Conservation (phyloP, 2,888 invertebrate species). For the Chloroclysta siterata region DNA sequence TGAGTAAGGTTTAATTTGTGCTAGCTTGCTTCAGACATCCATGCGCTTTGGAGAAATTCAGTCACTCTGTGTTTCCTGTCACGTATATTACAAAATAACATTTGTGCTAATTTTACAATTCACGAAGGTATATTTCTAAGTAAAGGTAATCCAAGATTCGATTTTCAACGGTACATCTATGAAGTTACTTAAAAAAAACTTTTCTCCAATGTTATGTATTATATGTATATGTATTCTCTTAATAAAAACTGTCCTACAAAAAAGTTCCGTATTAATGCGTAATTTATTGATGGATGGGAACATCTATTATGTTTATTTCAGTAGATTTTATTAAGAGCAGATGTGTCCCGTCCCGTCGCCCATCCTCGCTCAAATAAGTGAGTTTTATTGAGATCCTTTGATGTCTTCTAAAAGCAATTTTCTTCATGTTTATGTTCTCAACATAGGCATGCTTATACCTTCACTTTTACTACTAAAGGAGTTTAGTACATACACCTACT, state of each 20-base stretch:
- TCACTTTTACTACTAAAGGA: conserved; percentile 13
- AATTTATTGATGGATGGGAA: conserved; percentile 52
- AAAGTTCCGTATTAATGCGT: conserved; percentile 16
- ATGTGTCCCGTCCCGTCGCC: conserved; percentile 59
- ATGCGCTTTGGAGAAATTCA: not conserved
- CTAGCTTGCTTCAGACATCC: not conserved
- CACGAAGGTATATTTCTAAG: too few relatives aligned
- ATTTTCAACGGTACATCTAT: not conserved
- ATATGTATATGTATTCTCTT: too few relatives aligned
- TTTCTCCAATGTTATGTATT: not conserved
- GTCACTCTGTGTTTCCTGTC: not conserved
- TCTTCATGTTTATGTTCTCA: conserved; percentile 62
- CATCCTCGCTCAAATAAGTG: conserved; percentile 68
- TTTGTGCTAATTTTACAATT: too few relatives aligned
- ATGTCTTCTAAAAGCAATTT: conserved; percentile 70
- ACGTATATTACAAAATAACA: not conserved
- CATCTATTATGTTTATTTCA: conserved; percentile 61
- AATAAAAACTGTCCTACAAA: conserved; percentile 4
- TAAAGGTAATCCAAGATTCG: too few relatives aligned
- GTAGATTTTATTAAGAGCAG: conserved; percentile 71
- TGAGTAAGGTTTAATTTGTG: conserved; percentile 5
- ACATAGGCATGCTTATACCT: conserved; percentile 44
- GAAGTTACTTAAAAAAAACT: not conserved
- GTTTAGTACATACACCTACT: not conserved
- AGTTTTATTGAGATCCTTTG: conserved; percentile 74